Conservation (phyloP, 2,797 vertebrate genomes). For the Sebastes taczanowskii region DNA sequence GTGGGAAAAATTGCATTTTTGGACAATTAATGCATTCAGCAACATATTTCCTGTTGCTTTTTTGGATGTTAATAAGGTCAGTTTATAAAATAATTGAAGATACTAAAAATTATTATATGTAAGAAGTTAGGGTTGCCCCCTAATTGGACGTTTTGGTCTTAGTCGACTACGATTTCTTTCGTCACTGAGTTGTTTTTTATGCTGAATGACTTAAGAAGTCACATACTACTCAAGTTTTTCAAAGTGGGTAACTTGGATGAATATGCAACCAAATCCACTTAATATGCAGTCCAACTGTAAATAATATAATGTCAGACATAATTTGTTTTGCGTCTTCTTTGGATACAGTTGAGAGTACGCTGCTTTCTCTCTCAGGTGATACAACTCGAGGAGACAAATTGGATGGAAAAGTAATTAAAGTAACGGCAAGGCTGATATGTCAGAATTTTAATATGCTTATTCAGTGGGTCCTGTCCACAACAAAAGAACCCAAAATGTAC, state of each 20-base stretch:
- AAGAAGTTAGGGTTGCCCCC: neutral
- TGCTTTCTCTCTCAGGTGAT: conserved; percentile 1
- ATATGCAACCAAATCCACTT: neutral
- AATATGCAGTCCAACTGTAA: neutral
- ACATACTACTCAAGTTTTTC: neutral
- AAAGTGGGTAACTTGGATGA: neutral
- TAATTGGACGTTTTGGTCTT: neutral
- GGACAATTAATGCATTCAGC: neutral
- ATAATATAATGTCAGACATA: neutral
- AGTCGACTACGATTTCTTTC: neutral
- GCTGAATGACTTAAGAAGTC: neutral
- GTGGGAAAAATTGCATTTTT: neutral
- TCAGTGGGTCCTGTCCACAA: conserved; percentile 16
- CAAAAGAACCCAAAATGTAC: neutral
- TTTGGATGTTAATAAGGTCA: neutral
- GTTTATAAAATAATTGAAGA: neutral
- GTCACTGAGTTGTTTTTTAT: neutral
- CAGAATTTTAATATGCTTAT: neutral
- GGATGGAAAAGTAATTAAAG: conserved; percentile 12
- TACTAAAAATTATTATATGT: neutral
- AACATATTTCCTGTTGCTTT: neutral
- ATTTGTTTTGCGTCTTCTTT: neutral
- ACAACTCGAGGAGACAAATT: conserved; percentile 10
- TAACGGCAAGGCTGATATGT: neutral
- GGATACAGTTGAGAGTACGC: neutral